Evolutionary conservation across 2,888 invertebrate species (phyloP), one percentile per base, ranked within the genome.

Genomic region (Acronicta alni): DNA sequence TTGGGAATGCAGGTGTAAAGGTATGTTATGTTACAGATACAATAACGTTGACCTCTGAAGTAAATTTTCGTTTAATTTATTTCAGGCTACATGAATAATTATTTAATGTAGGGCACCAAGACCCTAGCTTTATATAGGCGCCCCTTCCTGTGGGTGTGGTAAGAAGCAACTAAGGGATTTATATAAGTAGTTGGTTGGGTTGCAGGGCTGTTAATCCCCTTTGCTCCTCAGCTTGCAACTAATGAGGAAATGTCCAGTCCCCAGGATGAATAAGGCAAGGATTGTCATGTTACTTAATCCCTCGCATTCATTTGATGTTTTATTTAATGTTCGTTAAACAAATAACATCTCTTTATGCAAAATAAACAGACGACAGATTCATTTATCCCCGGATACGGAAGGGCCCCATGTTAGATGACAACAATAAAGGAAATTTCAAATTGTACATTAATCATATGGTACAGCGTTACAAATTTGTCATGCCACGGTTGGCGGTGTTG

Each of bases 381-480:
- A 71, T 70, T 75, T 68, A 62, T 73, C 67, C 54, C 49, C 54
- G n/a, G 44, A 55, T 45, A 54, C 52, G 39, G 67, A 71, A 49
- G 58, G 46, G 26, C 59, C 52, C 64, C 56, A 67, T 43, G 67
- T 81, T 72, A 77, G 83, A 75, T 80, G 77, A 81, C 81, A 83
- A 83, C 84, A 88, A 84, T 84, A 85, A 83, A 77, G 80, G 77
- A 84, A 82, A 85, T 85, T 85, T 83, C 83, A 81, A 85, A 85
- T 84, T 77, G 78, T 68, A 72, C 85, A 88, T 89, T 86, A 85
- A 87, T 88, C 86, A 87, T 74, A 72, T 70, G 69, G 61, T 75
- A 67, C 79, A 85, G 79, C 81, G 82, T 84, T 82, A 86, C 85
- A 79, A 86, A 89, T 89, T 89, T 86, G 87, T 88, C 85, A 85